phyloP scores from a whole-genome alignment of 2,797 vertebrate species.

The Anabas testudineus region DNA sequence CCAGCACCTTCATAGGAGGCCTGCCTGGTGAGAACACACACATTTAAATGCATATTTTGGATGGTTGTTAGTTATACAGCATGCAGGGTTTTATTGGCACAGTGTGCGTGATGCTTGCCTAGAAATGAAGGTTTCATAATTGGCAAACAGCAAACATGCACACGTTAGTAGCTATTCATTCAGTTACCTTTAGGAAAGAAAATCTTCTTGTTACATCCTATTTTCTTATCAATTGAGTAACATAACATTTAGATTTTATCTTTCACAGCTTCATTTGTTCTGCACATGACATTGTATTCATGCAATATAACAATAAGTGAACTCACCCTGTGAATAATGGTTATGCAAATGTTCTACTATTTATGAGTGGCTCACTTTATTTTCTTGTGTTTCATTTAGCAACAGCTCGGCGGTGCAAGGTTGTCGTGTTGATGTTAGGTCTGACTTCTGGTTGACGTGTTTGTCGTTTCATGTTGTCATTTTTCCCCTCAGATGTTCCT shows the following conservation, averaged over 20 bases:
- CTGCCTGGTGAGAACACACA: constrained; percentile 87
- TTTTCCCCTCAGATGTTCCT: constrained; percentile 86
- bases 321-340: not conserved
- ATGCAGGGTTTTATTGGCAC: not conserved
- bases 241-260: not conserved
- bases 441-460: constrained; percentile 6
- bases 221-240: constrained; percentile 1
- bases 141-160: no score
- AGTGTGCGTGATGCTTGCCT: not conserved
- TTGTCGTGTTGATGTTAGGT: not conserved
- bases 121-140: no score
- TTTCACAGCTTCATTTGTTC: not conserved
- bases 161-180: not conserved
- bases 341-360: not conserved
- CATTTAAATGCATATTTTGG: not conserved
- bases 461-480: constrained; percentile 34
- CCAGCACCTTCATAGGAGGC: constrained; percentile 92
- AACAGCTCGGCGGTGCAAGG: no score
- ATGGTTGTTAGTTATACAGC: not conserved
- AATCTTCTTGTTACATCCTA: not conserved
- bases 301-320: not conserved
- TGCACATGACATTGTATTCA: not conserved
- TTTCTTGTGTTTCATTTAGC: not conserved
- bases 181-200: not conserved
- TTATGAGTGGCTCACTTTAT: not conserved